phyloP scores from a whole-genome alignment of 2,113 vertebrate species.

The Oncorhynchus kisutch region DNA sequence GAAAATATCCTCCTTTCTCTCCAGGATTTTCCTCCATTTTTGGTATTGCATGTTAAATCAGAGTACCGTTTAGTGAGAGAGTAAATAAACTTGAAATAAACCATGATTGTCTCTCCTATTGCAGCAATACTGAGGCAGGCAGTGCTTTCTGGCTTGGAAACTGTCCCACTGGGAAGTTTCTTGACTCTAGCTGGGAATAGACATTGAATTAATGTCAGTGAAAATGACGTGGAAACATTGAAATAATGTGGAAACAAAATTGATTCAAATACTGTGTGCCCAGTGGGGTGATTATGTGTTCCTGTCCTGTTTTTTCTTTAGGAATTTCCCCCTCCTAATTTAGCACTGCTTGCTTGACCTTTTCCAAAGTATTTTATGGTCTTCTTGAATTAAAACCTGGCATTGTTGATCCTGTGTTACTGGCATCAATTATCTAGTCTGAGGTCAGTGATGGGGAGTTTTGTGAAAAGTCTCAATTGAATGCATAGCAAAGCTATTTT shows the following conservation, averaged over 20 bases:
- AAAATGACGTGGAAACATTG: conserved; percentile 30
- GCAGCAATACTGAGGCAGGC: conserved; percentile 34
- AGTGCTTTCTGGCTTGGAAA: conserved; percentile 60
- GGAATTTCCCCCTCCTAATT: conserved; percentile 48
- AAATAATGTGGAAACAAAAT: conserved; percentile 8
- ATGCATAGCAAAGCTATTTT: conserved; percentile 20
- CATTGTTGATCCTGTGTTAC: conserved; percentile 52
- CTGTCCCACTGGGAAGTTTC: conserved; percentile 37
- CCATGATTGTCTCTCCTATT: conserved; percentile 57
- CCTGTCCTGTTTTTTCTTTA: conserved; percentile 24
- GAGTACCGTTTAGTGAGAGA: conserved; percentile 56
- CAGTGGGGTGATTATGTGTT: conserved; percentile 55
- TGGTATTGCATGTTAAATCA: conserved; percentile 16
- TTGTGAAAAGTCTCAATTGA: conserved; percentile 45
- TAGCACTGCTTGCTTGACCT: conserved; percentile 56
- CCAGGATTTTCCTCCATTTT: conserved; percentile 9
- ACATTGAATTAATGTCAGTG: not conserved
- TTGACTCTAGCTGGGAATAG: not conserved
- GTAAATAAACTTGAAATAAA: conserved; percentile 69
- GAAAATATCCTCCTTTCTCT: conserved; percentile 44
- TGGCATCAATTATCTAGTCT: conserved; percentile 51
- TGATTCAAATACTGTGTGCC: not conserved
- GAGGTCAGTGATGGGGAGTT: conserved; percentile 46
- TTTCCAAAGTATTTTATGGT: conserved; percentile 62
- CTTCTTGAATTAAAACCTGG: conserved; percentile 68